Evolutionary conservation across 2,797 vertebrate species (phyloP).

Genomic region (Gallirallus australis): DNA sequence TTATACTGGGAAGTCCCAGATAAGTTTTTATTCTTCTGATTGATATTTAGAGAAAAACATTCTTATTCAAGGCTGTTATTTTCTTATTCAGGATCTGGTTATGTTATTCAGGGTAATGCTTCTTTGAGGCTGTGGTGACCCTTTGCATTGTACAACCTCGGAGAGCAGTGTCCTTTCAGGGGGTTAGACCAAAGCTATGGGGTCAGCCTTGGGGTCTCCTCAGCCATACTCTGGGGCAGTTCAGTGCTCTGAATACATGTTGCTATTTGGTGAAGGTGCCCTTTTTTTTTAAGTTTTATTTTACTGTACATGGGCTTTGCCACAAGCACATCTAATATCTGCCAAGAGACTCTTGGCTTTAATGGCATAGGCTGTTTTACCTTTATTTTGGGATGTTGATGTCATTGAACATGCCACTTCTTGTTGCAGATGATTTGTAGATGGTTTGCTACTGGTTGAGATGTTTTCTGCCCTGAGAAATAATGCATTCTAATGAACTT

Average conservation of each 20-base stretch:
- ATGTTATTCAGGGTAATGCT: not conserved
- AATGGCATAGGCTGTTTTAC: not conserved
- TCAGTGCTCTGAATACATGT: not conserved
- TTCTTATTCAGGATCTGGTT: no score
- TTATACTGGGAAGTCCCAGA: not conserved
- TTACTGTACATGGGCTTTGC: not conserved
- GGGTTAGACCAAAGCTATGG: not conserved
- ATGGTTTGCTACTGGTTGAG: not conserved
- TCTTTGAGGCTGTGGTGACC: not conserved
- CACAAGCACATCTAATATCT: not conserved
- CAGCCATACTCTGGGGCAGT: not conserved
- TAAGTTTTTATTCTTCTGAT: not conserved
- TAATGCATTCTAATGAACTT: not conserved
- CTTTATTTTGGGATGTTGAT: not conserved
- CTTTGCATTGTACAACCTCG: accelerated
- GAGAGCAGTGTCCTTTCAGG: not conserved
- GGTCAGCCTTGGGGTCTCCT: not conserved
- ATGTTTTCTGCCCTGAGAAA: not conserved
- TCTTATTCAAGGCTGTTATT: not conserved
- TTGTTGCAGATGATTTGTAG: not conserved
- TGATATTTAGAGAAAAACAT: not conserved
- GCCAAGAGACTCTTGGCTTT: not conserved
- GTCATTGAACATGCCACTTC: not conserved
- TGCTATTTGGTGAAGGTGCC: not conserved
- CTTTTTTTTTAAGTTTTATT: not conserved